Percentiles rank a stretch among this genome's conserved stretches.
These are phyloP conservation scores for Pseudolaguvia tuberculata DNA, from an alignment of 2,113 vertebrate genomes.

Conservation along the genomic window DNA sequence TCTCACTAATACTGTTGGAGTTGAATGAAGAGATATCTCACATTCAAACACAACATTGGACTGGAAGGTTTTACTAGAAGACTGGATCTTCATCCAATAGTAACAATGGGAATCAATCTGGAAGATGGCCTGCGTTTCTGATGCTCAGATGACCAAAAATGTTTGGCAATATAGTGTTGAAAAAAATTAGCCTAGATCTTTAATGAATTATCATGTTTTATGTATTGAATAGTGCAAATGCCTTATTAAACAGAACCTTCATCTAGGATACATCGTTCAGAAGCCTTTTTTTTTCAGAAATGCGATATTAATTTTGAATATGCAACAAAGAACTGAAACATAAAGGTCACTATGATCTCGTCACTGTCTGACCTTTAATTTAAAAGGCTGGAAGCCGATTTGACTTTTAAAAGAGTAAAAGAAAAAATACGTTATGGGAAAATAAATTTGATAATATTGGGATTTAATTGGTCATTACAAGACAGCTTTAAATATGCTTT, in stretches of 20 bases:
- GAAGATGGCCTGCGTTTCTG: too few relatives aligned
- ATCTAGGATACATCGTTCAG: constrained; percentile 17
- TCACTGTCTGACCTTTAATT: constrained; percentile 44
- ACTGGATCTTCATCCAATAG: too few relatives aligned
- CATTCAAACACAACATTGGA: too few relatives aligned
- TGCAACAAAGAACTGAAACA: constrained; percentile 27
- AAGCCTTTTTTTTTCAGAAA: not conserved
- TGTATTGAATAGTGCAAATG: constrained; percentile 29
- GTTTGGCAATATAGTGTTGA: too few relatives aligned
- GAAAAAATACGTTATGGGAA: not conserved
- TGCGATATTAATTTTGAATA: constrained; percentile 43
- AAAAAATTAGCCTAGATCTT: not conserved
- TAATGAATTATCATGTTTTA: constrained; percentile 15
- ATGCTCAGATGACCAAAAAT: too few relatives aligned
- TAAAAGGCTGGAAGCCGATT: constrained; percentile 36
- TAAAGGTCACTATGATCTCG: constrained; percentile 43
- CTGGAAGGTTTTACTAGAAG: too few relatives aligned
- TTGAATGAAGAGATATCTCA: too few relatives aligned
- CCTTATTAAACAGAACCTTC: constrained; percentile 3
- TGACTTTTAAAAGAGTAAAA: constrained; percentile 35
- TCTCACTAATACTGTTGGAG: too few relatives aligned
- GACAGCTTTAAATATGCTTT: too few relatives aligned
- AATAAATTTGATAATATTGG: constrained; percentile 21
- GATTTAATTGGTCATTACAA: not conserved
- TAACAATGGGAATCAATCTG: too few relatives aligned